Conservation (phyloP, 1,140 invertebrate species). For the Tribolium madens region DNA sequence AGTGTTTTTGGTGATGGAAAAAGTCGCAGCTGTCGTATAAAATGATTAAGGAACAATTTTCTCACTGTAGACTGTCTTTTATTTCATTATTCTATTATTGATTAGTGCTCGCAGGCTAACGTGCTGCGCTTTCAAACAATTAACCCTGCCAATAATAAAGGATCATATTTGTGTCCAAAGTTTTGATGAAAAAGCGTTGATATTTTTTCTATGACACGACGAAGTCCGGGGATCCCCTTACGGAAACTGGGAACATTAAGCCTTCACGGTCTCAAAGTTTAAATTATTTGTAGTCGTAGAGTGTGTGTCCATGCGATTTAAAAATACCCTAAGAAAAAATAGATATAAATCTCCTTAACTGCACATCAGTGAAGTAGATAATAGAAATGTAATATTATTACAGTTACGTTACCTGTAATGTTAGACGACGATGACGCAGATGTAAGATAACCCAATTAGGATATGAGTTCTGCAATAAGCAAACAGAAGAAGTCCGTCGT, state of each 20-base stretch:
- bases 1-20: conserved; percentile 8
- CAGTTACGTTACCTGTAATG: conserved; percentile 49
- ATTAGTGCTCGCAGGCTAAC: conserved; percentile 55
- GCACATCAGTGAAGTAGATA: not conserved
- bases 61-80: conserved; percentile 57
- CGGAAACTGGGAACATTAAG: not conserved
- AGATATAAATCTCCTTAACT: not conserved
- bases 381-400: conserved; percentile 40
- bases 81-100: conserved; percentile 64
- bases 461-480: conserved; percentile 65
- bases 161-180: conserved; percentile 55
- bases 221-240: not conserved
- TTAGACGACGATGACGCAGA: conserved; percentile 60
- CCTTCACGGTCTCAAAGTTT: not conserved
- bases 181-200: conserved; percentile 32
- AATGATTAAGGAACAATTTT: conserved; percentile 61
- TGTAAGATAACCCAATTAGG: conserved; percentile 65
- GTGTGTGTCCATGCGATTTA: not conserved
- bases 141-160: conserved; percentile 58
- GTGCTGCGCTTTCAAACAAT: conserved; percentile 58
- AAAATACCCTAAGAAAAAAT: not conserved
- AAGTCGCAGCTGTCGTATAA: conserved; percentile 56
- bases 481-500: conserved; percentile 59
- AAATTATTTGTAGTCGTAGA: no score
- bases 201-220: no score